phyloP scores from a whole-genome alignment of 2,888 invertebrate species.

The Plutella xylostella region DNA sequence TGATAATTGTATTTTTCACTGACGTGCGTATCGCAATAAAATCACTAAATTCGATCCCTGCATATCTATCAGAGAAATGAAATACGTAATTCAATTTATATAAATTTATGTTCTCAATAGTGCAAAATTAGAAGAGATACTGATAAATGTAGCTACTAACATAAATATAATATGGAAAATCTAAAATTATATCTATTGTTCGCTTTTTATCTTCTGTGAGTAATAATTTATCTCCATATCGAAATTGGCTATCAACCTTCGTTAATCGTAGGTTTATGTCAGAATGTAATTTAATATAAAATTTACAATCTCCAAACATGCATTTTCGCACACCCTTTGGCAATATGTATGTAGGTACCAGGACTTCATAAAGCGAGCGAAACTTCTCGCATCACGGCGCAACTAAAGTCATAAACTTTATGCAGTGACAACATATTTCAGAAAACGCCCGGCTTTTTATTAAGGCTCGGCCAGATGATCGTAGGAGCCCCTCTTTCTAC shows the following conservation, averaged over 20 bases:
- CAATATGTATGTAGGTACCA: neutral
- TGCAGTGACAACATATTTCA: constrained; percentile 67
- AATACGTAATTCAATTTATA: constrained; percentile 2
- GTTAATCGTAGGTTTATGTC: neutral
- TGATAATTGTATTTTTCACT: neutral
- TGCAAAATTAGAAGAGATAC: neutral
- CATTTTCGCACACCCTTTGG: too few relatives aligned
- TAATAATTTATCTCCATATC: constrained; percentile 49
- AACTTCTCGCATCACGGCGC: constrained; percentile 18
- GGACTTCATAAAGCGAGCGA: constrained; percentile 2
- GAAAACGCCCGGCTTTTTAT: constrained; percentile 52
- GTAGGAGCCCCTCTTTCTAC: constrained; percentile 26
- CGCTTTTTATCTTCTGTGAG: constrained; percentile 47
- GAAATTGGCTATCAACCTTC: constrained; percentile 61
- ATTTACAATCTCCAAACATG: neutral
- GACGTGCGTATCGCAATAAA: neutral
- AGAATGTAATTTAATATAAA: neutral
- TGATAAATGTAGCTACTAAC: constrained; percentile 35
- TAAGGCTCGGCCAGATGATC: constrained; percentile 57
- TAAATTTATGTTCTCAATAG: neutral
- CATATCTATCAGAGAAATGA: neutral
- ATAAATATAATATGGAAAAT: constrained; percentile 53
- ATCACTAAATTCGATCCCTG: neutral
- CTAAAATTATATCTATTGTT: constrained; percentile 48
- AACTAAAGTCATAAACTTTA: constrained; percentile 64